Conservation (phyloP, 2,797 vertebrate species). For the Intellagama lesueurii region DNA sequence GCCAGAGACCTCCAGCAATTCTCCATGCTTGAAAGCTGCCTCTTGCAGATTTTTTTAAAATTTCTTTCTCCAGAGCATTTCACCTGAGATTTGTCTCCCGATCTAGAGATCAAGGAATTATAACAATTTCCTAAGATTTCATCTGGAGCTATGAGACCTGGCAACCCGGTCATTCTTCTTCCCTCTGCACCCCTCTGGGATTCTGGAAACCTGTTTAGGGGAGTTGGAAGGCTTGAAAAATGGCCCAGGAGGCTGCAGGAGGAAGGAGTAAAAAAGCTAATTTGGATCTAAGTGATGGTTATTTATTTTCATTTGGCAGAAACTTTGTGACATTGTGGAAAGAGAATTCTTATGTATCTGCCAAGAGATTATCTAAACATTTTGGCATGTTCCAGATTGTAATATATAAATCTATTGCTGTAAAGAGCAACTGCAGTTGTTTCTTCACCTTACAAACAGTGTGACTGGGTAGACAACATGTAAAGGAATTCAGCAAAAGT, state of each 20-base stretch:
- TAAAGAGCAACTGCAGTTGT: background rate
- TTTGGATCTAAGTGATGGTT: background rate
- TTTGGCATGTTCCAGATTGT: background rate
- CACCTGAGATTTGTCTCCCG: too few species aligned
- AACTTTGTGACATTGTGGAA: background rate
- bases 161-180: too few species aligned
- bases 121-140: too few species aligned
- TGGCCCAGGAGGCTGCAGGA: background rate
- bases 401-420: background rate
- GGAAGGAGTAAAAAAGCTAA: background rate
- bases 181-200: too few species aligned
- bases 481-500: slow-evolving; percentile 13
- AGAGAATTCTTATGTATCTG: background rate
- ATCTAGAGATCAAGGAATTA: too few species aligned
- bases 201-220: background rate
- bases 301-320: background rate
- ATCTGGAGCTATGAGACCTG: too few species aligned
- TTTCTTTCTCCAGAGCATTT: too few species aligned
- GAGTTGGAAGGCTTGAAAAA: background rate
- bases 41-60: too few species aligned
- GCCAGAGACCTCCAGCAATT: too few species aligned
- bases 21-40: too few species aligned
- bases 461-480: slow-evolving; percentile 2
- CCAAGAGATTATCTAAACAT: background rate
- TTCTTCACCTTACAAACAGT: background rate